These are phyloP conservation scores for Copidosoma aretas DNA, from an alignment of 2,888 invertebrate species.

Conservation along the genomic window DNA sequence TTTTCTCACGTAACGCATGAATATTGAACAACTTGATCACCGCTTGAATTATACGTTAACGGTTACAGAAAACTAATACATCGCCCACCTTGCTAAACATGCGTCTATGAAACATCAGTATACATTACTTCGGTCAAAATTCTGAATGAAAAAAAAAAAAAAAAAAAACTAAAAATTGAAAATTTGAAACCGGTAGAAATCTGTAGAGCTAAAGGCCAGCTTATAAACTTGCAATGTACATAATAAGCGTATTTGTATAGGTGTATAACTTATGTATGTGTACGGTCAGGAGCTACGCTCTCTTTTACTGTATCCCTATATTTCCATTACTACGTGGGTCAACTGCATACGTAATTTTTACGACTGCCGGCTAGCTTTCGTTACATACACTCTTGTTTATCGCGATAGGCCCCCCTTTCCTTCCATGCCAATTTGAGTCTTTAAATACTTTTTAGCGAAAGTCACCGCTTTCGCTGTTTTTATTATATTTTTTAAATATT, in stretches of 20 bases:
- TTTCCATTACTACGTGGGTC: background rate
- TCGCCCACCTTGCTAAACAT: no score
- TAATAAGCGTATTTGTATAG: background rate
- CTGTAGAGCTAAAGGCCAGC: no score
- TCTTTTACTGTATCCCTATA: background rate
- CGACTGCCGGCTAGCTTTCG: background rate
- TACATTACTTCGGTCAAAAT: no score
- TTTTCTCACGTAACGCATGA: no score
- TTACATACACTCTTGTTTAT: background rate
- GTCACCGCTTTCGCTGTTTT: background rate
- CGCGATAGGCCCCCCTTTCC: background rate
- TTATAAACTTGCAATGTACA: no score
- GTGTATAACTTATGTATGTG: background rate
- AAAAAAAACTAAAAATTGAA: no score
- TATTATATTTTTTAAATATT: background rate
- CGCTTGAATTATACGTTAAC: no score
- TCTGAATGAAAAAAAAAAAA: no score
- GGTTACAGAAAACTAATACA: no score
- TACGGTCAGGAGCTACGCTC: background rate
- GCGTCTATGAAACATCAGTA: no score
- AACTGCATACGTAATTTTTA: background rate
- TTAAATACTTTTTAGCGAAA: constrained; percentile 10
- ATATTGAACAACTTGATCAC: no score
- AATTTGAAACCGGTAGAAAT: no score
- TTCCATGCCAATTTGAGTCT: background rate